A percentile compares a stretch with the other conserved stretches of the same genome.
Evolutionary conservation across 2,888 invertebrate species (phyloP).

Genomic region (Alsophila aescularia): DNA sequence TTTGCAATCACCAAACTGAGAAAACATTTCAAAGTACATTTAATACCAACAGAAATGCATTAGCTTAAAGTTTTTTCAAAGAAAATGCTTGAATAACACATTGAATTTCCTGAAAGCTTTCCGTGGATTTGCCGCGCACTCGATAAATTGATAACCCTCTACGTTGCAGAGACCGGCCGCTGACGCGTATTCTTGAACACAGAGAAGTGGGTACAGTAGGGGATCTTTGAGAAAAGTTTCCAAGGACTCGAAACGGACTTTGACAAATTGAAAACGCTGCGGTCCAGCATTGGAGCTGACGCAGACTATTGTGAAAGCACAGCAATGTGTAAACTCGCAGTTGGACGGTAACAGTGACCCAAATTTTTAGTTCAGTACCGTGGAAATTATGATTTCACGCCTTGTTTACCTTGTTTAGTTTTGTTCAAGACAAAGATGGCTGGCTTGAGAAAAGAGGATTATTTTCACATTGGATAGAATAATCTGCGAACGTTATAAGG

Average conservation of each 20-base stretch:
- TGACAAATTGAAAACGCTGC: neutral
- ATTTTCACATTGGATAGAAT: too few relatives aligned
- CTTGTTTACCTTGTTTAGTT: too few relatives aligned
- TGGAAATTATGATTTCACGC: too few relatives aligned
- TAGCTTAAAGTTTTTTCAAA: conserved; percentile 5
- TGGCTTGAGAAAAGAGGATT: too few relatives aligned
- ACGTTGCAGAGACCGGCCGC: neutral
- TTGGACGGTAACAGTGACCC: too few relatives aligned
- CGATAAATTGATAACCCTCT: conserved; percentile 22
- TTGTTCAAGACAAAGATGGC: too few relatives aligned
- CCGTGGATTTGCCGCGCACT: conserved; percentile 7
- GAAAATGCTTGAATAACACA: conserved; percentile 2
- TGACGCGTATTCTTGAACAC: neutral
- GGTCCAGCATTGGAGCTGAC: neutral
- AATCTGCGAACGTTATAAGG: too few relatives aligned
- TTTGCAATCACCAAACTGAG: neutral
- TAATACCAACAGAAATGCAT: conserved; percentile 2
- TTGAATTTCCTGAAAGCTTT: conserved; percentile 10
- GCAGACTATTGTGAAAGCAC: neutral
- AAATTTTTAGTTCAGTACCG: too few relatives aligned
- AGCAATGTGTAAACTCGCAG: too few relatives aligned
- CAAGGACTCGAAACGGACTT: neutral
- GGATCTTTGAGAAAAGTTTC: neutral
- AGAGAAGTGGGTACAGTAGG: neutral
- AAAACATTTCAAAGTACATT: neutral